Evolutionary conservation across 2,797 vertebrate genomes (phyloP).

Genomic region (Gymnothorax reevesii): DNA sequence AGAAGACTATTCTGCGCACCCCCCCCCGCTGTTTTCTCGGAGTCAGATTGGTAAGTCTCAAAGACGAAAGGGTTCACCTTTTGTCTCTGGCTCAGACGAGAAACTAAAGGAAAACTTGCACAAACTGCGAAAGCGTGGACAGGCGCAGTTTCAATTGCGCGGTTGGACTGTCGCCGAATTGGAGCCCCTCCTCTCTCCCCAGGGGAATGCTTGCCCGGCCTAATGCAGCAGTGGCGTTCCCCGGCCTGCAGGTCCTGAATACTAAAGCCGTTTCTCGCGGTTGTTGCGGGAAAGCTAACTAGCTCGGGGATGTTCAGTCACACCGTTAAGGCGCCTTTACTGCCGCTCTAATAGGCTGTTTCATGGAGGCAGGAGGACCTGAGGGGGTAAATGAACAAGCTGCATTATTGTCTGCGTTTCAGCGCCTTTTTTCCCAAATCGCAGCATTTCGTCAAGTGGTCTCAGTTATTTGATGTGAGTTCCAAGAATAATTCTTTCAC

Average conservation of each 20-base stretch:
- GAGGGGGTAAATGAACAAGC: slow-evolving; percentile 46
- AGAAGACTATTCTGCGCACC: too few relatives aligned
- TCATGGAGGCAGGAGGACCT: slow-evolving; percentile 60
- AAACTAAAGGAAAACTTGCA: not conserved
- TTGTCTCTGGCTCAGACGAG: not conserved
- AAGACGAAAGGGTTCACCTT: not conserved
- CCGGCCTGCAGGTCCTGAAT: not conserved
- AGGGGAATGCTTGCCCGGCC: not conserved
- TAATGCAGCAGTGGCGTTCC: not conserved
- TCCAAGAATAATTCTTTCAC: not conserved
- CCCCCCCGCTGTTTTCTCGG: not conserved
- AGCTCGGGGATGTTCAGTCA: slow-evolving; percentile 35
- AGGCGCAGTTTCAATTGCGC: not conserved
- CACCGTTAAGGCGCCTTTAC: slow-evolving; percentile 38
- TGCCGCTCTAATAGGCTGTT: slow-evolving; percentile 53
- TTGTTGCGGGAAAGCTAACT: slow-evolving; percentile 37
- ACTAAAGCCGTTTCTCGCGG: not conserved
- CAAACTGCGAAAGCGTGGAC: not conserved
- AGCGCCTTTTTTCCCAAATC: slow-evolving; percentile 48
- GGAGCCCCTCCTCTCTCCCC: not conserved
- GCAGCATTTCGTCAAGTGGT: slow-evolving; percentile 58
- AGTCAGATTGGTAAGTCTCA: not conserved
- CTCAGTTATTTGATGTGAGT: slow-evolving; percentile 61
- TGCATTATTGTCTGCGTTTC: slow-evolving; percentile 24
- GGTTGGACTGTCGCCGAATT: not conserved